Evolutionary conservation across 2,113 vertebrate species (phyloP).

Genomic region (Bufo gargarizans): DNA sequence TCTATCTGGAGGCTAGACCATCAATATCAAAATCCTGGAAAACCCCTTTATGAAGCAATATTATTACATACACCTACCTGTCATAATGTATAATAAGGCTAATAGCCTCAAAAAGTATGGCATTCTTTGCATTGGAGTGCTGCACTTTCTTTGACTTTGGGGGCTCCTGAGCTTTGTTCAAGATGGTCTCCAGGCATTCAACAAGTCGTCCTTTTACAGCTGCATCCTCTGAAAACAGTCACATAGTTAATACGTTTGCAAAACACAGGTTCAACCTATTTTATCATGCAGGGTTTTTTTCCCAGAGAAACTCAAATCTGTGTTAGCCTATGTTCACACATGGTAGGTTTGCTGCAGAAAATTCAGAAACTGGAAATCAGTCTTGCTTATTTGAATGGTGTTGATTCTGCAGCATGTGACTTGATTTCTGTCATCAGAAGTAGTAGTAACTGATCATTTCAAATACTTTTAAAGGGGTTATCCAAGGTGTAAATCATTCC

Average conservation of each 20-base stretch:
- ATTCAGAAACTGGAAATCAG: not conserved
- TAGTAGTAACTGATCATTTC: no score
- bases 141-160: conserved; percentile 97
- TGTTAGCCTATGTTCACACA: no score
- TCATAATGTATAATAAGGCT: conserved; percentile 92
- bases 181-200: conserved; percentile 90
- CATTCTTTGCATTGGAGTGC: conserved; percentile 93
- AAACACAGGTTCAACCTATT: no score
- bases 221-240: conserved; percentile 77
- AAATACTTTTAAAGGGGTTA: no score
- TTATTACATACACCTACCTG: conserved; percentile 68
- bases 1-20: no score
- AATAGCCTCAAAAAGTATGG: conserved; percentile 90
- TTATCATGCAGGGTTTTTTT: no score
- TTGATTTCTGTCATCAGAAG: not conserved
- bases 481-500: no score
- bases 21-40: no score
- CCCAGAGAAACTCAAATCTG: no score
- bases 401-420: not conserved
- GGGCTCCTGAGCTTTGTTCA: conserved; percentile 93
- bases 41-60: not conserved
- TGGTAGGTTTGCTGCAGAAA: not conserved
- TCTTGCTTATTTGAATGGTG: no score
- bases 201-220: conserved; percentile 89
- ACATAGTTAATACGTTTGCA: not conserved